Percentiles rank a stretch among this genome's conserved stretches.
phyloP scores from a whole-genome alignment of 2,797 vertebrate species.

The Takifugu rubripes region DNA sequence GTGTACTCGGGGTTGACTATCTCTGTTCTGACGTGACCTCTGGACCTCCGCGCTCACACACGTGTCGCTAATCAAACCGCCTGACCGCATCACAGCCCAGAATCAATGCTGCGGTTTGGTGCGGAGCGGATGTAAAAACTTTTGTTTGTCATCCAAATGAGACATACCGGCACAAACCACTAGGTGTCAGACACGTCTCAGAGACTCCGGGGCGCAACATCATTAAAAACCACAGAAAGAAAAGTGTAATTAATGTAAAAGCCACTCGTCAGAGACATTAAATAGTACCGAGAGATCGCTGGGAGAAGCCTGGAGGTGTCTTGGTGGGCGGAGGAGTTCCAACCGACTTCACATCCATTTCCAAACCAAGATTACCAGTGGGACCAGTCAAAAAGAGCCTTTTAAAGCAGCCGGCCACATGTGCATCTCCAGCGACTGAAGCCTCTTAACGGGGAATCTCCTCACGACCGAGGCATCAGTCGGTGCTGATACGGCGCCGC shows the following conservation, averaged over 20 bases:
- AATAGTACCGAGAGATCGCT: background rate
- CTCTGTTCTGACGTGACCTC: constrained; percentile 38
- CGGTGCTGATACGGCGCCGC: background rate
- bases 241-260: background rate
- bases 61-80: constrained; percentile 27
- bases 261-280: background rate
- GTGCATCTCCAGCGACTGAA: too few relatives aligned
- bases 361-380: background rate
- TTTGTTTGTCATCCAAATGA: background rate
- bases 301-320: background rate
- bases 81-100: constrained; percentile 21
- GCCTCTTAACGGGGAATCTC: too few relatives aligned
- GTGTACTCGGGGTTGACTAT: background rate
- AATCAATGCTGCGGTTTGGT: constrained; percentile 5
- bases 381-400: background rate
- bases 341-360: background rate
- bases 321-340: background rate
- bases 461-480: too few relatives aligned
- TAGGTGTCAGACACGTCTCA: background rate
- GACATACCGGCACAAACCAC: background rate
- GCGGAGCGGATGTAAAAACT: background rate
- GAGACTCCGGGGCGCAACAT: background rate
- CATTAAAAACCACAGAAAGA: background rate
- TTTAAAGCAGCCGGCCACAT: background rate
- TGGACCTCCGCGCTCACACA: constrained; percentile 23